A percentile compares a stretch with the other conserved stretches of the same genome.
Conservation (phyloP, 2,888 invertebrate genomes). For the Heliconius cydno region DNA sequence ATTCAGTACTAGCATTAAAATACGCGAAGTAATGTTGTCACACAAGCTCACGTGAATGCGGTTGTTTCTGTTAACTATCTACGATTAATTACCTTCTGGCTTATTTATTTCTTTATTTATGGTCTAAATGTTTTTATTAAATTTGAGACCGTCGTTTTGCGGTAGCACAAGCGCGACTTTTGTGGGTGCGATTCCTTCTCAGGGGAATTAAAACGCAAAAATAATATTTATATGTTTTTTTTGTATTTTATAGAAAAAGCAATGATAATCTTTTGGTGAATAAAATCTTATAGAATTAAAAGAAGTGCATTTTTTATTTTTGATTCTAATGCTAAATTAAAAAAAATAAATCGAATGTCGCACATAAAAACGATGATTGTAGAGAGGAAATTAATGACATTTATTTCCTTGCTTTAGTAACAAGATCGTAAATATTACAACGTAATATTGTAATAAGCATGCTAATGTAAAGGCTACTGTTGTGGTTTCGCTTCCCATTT, state of each 20-base stretch:
- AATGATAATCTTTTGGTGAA: too few relatives aligned
- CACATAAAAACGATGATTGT: neutral
- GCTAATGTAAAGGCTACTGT: too few relatives aligned
- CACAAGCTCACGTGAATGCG: conserved; percentile 33
- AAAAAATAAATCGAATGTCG: too few relatives aligned
- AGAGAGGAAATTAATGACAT: neutral
- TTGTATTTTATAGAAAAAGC: too few relatives aligned
- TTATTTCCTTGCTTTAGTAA: neutral
- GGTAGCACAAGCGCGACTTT: neutral
- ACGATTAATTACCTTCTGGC: conserved; percentile 20
- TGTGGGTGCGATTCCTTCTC: neutral
- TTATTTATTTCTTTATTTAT: neutral
- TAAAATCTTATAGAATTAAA: too few relatives aligned
- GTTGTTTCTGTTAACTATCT: conserved; percentile 22
- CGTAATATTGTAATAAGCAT: too few relatives aligned
- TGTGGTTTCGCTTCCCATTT: too few relatives aligned
- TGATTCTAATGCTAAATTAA: too few relatives aligned
- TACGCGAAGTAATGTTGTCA: conserved; percentile 29
- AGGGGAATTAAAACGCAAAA: too few relatives aligned
- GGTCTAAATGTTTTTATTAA: neutral
- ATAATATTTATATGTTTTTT: too few relatives aligned
- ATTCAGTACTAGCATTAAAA: conserved; percentile 32
- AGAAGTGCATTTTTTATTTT: too few relatives aligned
- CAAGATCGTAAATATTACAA: neutral
- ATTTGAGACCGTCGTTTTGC: neutral